A percentile compares a stretch with the other conserved stretches of the same genome.
phyloP scores from a whole-genome alignment of 2,113 vertebrate species.

The Petaurus breviceps region DNA sequence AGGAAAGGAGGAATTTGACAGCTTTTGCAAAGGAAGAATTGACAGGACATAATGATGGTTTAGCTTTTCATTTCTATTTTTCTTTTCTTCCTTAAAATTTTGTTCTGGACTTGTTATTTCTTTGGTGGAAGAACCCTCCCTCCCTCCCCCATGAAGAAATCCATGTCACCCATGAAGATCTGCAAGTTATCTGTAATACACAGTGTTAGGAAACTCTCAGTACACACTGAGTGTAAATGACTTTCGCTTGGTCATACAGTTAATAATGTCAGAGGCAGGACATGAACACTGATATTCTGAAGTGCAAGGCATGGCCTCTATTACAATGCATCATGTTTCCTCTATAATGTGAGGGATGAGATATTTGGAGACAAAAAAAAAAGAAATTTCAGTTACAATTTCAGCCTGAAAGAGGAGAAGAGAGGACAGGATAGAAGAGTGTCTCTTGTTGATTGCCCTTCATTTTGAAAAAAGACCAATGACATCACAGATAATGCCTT shows the following conservation, averaged over 20 bases:
- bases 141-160: neutral
- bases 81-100: conserved; percentile 16
- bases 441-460: no score
- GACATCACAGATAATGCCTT: no score
- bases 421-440: neutral
- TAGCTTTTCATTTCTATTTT: neutral
- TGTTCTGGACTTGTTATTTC: neutral
- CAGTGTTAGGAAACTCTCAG: neutral
- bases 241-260: neutral
- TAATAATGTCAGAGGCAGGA: neutral
- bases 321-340: neutral
- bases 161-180: neutral
- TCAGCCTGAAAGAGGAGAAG: neutral
- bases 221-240: neutral
- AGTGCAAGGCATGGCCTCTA: neutral
- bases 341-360: neutral
- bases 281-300: neutral
- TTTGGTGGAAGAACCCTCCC: neutral
- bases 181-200: neutral
- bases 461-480: no score
- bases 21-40: neutral
- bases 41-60: neutral
- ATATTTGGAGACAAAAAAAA: neutral
- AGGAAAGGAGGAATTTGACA: neutral
- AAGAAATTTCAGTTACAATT: neutral